phyloP scores from a whole-genome alignment of 1,140 invertebrate genomes.

The Reticulitermes speratus region DNA sequence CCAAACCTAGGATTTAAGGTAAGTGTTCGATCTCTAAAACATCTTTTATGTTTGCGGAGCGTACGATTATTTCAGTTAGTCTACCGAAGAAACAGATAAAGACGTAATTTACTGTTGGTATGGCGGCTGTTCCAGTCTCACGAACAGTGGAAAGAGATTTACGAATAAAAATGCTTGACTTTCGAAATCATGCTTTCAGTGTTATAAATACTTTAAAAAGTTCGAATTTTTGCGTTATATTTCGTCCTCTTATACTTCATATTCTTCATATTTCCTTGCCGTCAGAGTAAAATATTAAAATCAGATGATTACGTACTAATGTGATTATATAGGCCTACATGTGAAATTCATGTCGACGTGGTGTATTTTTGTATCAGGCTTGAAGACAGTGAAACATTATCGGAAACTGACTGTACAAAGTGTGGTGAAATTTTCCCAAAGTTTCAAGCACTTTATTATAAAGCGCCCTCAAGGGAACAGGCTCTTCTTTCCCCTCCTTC shows the following conservation, averaged over 20 bases:
- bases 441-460: not conserved
- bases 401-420: not conserved
- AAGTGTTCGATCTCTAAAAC: not conserved
- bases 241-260: too few species aligned
- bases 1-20: not conserved
- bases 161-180: not conserved
- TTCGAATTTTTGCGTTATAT: too few species aligned
- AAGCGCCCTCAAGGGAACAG: not conserved
- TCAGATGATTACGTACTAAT: too few species aligned
- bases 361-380: too few species aligned
- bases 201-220: not conserved
- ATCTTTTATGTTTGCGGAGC: not conserved
- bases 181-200: not conserved
- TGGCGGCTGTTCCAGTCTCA: not conserved
- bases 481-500: not conserved
- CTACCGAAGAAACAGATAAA: not conserved
- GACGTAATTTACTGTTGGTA: not conserved
- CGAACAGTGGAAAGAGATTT: not conserved
- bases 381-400: not conserved
- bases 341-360: too few species aligned
- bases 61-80: not conserved
- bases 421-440: not conserved
- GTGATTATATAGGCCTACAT: too few species aligned
- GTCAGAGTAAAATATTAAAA: not conserved
- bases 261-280: too few species aligned